Base-by-base conservation (phyloP, 2,888 invertebrate species). In the Temnothorax ravouxi region DNA sequence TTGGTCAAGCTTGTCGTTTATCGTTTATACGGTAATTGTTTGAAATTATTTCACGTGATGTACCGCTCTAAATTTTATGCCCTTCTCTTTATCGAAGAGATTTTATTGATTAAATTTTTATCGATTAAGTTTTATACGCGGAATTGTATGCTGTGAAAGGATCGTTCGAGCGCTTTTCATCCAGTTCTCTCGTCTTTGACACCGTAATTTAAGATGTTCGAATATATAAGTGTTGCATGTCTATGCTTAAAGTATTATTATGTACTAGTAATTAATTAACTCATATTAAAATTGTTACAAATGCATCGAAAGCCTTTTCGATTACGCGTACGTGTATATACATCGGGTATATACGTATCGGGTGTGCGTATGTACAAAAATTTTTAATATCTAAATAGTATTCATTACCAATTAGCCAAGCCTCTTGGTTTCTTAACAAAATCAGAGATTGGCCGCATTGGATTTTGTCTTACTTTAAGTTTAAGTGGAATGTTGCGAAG, bases 401-500 rank as follows among this genome's bases (percentile, higher is more conserved):
- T 38, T 59, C 0, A 21, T 44, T 71, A 59, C 13, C 13, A 66
- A 50, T 25, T 18, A 50, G 8, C 13, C 59, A 21, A 71, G 13
- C 5, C 47, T 71, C 47, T 50, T 66, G 3, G 13, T 77, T 41
- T 54, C 13, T 54, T 11, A 50, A 69, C 9, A 38, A 77, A 80
- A 50, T 47, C 25, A 59, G 38, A 71, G 66, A 82, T 82, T 50
- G 61, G 11, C 44, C 62, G 29, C 38, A 21, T 54, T 38, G 34
- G 41, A 29, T 80, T 75, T 83, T 44, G 34, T 54, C 38, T 80
- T 84, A 86, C 76, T 61, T 84, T 67, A 71, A 56, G n/a, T 61
- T 84, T 67, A 71, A 56, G n/a, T 67, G 50, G 52, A 82, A 76
- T 84, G 67, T 84, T 84, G 34, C 41, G 67, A 87, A 84, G 38